Evolutionary conservation across 2,797 vertebrate species (phyloP), one percentile per base, ranked within the genome.

Genomic region (Poliocrania exsul): DNA sequence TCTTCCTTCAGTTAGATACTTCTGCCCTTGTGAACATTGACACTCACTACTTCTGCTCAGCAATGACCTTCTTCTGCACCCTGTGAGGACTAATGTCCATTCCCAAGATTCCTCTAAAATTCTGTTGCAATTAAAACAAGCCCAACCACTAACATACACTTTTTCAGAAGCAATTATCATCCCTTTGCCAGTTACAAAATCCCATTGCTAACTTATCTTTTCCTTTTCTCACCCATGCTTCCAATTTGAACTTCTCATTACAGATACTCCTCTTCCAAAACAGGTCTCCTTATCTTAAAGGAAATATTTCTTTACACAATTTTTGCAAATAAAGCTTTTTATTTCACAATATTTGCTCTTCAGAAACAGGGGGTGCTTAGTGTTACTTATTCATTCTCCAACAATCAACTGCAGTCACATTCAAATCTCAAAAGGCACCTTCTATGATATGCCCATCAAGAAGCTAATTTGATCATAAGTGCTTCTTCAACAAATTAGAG

Each of bases 361-460:
- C 70, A 84, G 64, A 94, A 91, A 73, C 19, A 77, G 71, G 78
- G 26, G 16, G 38, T 61, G 13, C 82, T 95, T 82, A 44, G 37
- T 24, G 14, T 31, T 70, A 66, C 33, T 82, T 75, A 26, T 71
- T 80, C 37, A 49, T 85, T 85, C 77, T 82, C 57, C 67, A 77
- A 85, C 53, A 87, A 94, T 78, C 91, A 82, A 28, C 2, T 74
- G 77, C 87, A 92, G 60, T 86, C 19, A 44, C 65, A 38, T 57
- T 81, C 53, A 89, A 91, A 88, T 90, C 60, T 90, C 88, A 81
- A 50, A 96, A 95, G 67, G 60, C 53, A 92, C 46, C 60, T 84
- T 65, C 66, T 79, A 28, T 9, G 33, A 88, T 66, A 84, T 23
- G 29, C 49, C 81, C 60, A 73, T 84, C 84, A 73, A 74, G 49